A percentile compares a stretch with the other conserved stretches of the same genome.
phyloP scores from a whole-genome alignment of 1,140 invertebrate species.

The Pteromalus puparum region DNA sequence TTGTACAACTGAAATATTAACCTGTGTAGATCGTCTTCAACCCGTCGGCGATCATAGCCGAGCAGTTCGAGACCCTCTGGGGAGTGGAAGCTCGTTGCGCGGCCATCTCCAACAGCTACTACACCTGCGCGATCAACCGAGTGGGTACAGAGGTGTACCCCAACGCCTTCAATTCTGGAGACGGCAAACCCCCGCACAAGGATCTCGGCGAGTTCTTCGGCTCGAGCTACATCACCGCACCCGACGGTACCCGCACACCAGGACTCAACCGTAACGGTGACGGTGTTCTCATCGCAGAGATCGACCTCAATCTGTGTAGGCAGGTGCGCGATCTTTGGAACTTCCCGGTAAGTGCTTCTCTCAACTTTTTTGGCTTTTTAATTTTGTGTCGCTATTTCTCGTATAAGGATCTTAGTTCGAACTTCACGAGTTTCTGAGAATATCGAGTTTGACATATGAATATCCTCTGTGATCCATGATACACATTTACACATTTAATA shows the following conservation, averaged over 20 bases:
- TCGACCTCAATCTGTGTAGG: constrained; percentile 96
- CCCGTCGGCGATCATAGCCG: constrained; percentile 92
- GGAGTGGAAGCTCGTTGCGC: constrained; percentile 96
- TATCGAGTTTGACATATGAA: too few species aligned
- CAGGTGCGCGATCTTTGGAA: constrained; percentile 97
- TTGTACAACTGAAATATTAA: not conserved
- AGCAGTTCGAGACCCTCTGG: constrained; percentile 96
- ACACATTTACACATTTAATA: too few species aligned
- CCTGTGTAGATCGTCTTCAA: constrained; percentile 92
- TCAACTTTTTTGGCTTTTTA: not conserved
- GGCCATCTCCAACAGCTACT: constrained; percentile 97
- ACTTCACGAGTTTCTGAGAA: not conserved
- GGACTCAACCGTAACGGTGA: constrained; percentile 90
- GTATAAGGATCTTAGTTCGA: not conserved
- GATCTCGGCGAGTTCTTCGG: constrained; percentile 99
- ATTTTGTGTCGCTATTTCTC: not conserved
- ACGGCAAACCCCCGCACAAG: constrained; percentile 93
- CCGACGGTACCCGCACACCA: constrained; percentile 94
- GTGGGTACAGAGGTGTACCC: constrained; percentile 95
- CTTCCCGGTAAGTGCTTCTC: constrained; percentile 82
- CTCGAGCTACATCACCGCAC: constrained; percentile 95
- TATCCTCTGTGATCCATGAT: too few species aligned
- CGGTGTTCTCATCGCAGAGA: constrained; percentile 92
- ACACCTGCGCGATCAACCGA: constrained; percentile 96
- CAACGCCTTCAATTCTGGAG: constrained; percentile 96